Percentiles rank a stretch among this genome's conserved stretches.
Conservation (phyloP, 2,888 invertebrate genomes). For the Lepidocyrtoides sp. region DNA sequence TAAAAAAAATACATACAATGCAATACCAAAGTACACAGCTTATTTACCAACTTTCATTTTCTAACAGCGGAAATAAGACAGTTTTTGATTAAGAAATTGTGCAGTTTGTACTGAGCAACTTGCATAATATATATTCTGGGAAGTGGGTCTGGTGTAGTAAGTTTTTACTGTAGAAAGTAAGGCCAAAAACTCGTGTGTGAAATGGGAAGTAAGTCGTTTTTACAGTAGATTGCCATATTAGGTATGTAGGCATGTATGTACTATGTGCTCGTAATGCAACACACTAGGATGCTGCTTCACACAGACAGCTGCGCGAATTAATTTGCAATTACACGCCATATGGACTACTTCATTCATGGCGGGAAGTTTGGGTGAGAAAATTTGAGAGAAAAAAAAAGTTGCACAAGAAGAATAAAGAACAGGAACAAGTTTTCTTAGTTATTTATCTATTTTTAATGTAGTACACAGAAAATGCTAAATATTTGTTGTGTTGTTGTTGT, state of each 20-base stretch:
- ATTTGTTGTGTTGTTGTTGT: too few species aligned
- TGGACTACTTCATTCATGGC: constrained; percentile 35
- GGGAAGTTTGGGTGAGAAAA: background rate
- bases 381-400: background rate
- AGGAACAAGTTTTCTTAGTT: background rate
- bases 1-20: background rate
- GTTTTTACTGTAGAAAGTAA: too few species aligned
- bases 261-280: background rate
- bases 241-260: too few species aligned
- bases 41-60: background rate
- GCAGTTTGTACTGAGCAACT: background rate
- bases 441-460: constrained; percentile 1
- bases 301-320: constrained; percentile 56
- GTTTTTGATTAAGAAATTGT: background rate
- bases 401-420: background rate
- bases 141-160: too few species aligned
- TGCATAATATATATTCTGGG: background rate
- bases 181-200: background rate
- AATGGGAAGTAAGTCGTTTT: too few species aligned
- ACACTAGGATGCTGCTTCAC: background rate
- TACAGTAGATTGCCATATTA: too few species aligned
- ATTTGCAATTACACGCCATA: constrained; percentile 59
- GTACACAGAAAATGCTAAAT: background rate
- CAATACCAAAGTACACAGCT: background rate
- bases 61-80: background rate